These are phyloP conservation scores for Dendrophyllia cribrosa DNA, from an alignment of 64 coral and sea anemone genomes.

Conservation along the genomic window DNA sequence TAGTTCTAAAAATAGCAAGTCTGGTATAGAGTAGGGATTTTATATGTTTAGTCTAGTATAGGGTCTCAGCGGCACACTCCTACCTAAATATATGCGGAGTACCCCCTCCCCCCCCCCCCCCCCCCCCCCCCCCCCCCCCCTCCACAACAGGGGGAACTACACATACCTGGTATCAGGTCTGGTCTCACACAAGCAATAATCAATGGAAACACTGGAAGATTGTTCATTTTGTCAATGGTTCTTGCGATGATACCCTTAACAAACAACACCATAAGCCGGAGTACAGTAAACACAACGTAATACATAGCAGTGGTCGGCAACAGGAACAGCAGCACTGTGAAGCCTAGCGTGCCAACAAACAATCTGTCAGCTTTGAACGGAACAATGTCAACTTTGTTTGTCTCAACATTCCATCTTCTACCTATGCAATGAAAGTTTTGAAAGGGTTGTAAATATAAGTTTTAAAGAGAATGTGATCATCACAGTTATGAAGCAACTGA, in stretches of 20 bases:
- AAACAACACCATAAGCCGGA: conserved; percentile 77
- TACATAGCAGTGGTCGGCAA: conserved; percentile 88
- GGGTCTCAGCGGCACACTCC: too few relatives aligned
- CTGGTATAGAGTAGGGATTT: too few relatives aligned
- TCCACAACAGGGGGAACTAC: too few relatives aligned
- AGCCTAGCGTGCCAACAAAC: conserved; percentile 86
- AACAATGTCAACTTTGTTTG: conserved; percentile 83
- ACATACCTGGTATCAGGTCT: conserved; percentile 78
- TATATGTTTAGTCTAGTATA: too few relatives aligned
- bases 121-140: too few relatives aligned
- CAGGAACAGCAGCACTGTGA: conserved; percentile 93
- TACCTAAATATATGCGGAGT: too few relatives aligned
- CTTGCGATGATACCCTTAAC: conserved; percentile 57
- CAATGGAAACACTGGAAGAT: conserved; percentile 79
- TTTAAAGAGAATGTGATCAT: too few relatives aligned
- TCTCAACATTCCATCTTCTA: conserved; percentile 91
- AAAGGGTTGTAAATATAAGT: not conserved
- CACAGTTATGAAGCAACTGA: too few relatives aligned
- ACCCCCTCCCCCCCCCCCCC: too few relatives aligned
- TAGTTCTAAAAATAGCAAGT: too few relatives aligned
- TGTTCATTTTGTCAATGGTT: conserved; percentile 59
- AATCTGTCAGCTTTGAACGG: conserved; percentile 90
- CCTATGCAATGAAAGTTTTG: conserved; percentile 45
- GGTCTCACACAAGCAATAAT: conserved; percentile 43
- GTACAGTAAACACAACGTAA: conserved; percentile 90